Base-by-base conservation (phyloP, 2,888 invertebrate species). In the Zootermopsis nevadensis region DNA sequence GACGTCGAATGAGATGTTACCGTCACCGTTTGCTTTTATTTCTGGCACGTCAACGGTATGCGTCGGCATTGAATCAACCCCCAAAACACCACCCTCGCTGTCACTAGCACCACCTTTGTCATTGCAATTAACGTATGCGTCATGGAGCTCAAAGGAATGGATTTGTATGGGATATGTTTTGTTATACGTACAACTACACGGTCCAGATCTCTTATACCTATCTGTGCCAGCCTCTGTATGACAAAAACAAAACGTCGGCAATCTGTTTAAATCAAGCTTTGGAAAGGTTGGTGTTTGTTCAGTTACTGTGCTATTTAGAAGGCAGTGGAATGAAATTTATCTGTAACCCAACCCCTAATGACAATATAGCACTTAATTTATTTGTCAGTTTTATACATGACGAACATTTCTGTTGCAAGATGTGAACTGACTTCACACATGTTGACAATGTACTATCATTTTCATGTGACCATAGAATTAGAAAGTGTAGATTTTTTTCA, bases 81-180 rank as follows among this genome's bases (percentile, higher is more conserved):
- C 33, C n/a, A 12, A 60, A 60, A 3, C 60, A 1, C 27, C 27
- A 69, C 69, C 27, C 33, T 33, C 12, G 27, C 30, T 30, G 69
- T 69, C 69, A 69, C 33, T 15, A 19, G 6, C 69, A 30, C 6
- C 69, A n/a, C 69, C 69, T 69, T 69, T 69, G 69, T 69, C 33
- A 15, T 6, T 69, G 69, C 69, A 69, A 69, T 69, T 69, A 69
- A 69, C 69, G 22, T 69, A 31, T 2, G 33, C 69, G 33, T 69
- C 31, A 69, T 31, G 30, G 66, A 31, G 22, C 69, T 33, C 69
- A 69, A 69, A 69, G 69, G 69, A 69, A 69, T 69, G 69, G 69
- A 69, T 69, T 69, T 69, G 69, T 69, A 69, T 33, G 33, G 33
- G 69, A 69, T 33, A 69, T 69, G 60, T 60, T 60, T 27, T 60